phyloP scores from a whole-genome alignment of 2,113 vertebrate genomes.

The Microcebus jonahi region DNA sequence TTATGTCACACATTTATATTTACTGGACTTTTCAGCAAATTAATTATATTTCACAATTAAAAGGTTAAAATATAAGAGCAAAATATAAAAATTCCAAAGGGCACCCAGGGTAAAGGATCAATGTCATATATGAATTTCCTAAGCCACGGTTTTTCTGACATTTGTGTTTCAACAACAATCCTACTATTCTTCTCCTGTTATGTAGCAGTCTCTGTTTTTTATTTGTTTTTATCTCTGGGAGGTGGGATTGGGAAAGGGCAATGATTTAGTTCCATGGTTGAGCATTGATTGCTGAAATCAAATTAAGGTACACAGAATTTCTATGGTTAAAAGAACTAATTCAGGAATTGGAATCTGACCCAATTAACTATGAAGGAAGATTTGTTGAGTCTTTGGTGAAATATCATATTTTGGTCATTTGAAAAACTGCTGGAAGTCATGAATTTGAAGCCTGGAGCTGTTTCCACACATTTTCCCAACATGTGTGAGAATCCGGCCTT shows the following conservation, averaged over 20 bases:
- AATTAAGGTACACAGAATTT: neutral
- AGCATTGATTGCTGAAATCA: neutral
- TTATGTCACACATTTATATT: neutral
- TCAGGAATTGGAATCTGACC: neutral
- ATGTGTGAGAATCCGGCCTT: neutral
- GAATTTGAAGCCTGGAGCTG: neutral
- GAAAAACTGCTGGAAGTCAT: neutral
- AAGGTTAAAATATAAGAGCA: neutral
- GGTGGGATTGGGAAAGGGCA: neutral
- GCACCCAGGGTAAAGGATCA: neutral
- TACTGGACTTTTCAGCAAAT: neutral
- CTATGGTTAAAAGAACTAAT: neutral
- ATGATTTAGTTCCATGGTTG: neutral
- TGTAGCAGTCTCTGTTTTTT: neutral
- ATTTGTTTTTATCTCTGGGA: neutral
- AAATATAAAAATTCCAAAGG: neutral
- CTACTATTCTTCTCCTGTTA: neutral
- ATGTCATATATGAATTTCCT: neutral
- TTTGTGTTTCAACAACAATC: neutral
- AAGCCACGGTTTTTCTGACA: neutral
- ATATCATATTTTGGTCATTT: neutral
- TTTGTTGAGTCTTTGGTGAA: neutral
- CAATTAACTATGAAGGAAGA: neutral
- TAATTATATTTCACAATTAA: neutral
- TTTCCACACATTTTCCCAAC: neutral